Base-by-base conservation (phyloP, 2,113 vertebrate genomes). In the Mionectes macconnelli region DNA sequence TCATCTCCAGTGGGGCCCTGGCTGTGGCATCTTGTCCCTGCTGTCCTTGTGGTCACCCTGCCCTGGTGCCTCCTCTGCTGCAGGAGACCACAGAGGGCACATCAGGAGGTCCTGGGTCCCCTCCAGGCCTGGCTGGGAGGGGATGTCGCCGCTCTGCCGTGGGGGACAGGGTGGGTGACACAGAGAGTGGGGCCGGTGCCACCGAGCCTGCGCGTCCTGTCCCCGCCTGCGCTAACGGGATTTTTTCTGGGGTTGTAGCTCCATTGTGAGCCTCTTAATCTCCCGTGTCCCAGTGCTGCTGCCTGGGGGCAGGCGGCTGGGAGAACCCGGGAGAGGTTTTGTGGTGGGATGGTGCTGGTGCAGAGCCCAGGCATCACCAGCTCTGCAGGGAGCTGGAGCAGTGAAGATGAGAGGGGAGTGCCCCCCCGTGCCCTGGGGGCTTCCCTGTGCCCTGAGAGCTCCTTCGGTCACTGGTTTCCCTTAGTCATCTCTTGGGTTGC, bases 211-310 rank as follows among this genome's bases (percentile, higher is more conserved):
- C 8, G 7, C 2, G 0, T 39, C 42, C 74, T 73, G 9, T 33
- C 92, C 87, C 50, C 3, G 44, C 84, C 84, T 60, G 80, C 14
- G 10, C 74, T 90, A 82, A 95, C 15, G 28, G 85, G 60, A 96
- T 96, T 96, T 70, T 93, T 92, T 93, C 74, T 91, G 72, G 83
- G 95, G 28, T 87, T 92, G 87, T 87, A 30, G 89, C 90, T 95
- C 95, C 66, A 78, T 94, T 89, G 93, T 94, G 78, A 94, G 30
- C 47, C 80, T 88, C 52, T 92, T 93, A 89, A 91, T 95, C 96
- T 87, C 94, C 25, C 0, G 4, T 6, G 49, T 87, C 83, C 80
- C 57, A 2, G 87, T 4, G 84, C 88, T 0, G 23, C 85, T 92
- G 89, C 86, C 85, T 4, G 66, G 62, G 91, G 79, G 68, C 81